Evolutionary conservation across 2,113 vertebrate species (phyloP), one percentile per base, ranked within the genome.

Genomic region (Hylia prasina): DNA sequence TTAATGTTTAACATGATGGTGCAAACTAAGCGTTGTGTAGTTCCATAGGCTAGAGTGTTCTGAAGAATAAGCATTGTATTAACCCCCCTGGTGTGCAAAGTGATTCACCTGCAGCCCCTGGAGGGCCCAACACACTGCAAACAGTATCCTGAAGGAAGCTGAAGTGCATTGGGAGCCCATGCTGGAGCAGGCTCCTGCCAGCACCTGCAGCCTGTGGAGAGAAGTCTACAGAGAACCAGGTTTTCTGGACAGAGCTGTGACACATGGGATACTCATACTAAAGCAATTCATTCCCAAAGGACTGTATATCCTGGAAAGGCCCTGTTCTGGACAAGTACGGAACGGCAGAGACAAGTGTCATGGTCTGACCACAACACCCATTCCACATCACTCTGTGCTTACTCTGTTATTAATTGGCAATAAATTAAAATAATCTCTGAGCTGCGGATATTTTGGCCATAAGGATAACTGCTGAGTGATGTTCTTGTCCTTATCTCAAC

Each of bases 221-320:
- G 28, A 28, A 23, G 21, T 2, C 22, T 14, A 30, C 5, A 5
- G 2, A 37, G 33, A 30, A 57, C 6, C 25, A 60, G 14, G 25
- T n/a, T 89, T 80, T 15, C 56, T 70, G 45, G 19, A 11, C 23
- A 19, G 37, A 54, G 2, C 6, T 82, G 44, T 44, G 22, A 70
- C 30, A 7, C 2, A 2, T 22, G 11, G 9, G 14, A 6, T 8
- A 60, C 10, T 16, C 24, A 42, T 0, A 2, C 11, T 44, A 20
- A 21, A 68, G 47, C 2, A 24, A 5, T 58, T 57, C 0, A 1
- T 31, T 63, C 28, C 31, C 33, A 40, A 78, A 85, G 28, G 13
- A 35, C 45, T 50, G 5, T 2, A 37, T 1, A 11, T 6, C 3
- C 4, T 17, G 35, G 21, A 54, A 82, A 69, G 2, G 3, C 8